phyloP scores from a whole-genome alignment of 23 tunicate species.

The Clavelina lepadiformis region DNA sequence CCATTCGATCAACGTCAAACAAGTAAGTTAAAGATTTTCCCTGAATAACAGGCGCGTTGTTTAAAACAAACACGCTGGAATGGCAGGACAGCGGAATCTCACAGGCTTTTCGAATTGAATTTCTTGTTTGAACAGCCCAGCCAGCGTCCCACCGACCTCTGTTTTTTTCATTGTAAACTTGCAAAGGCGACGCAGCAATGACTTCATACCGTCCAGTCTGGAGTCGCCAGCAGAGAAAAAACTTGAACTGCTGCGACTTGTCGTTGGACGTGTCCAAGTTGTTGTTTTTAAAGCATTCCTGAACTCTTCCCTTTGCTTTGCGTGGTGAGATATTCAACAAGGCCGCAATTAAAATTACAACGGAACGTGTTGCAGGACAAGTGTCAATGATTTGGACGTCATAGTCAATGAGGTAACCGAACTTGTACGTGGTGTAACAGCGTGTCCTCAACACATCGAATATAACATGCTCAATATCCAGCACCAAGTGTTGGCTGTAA shows the following conservation, averaged over 20 bases:
- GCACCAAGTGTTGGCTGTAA: slow-evolving; percentile 67
- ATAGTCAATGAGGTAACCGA: slow-evolving; percentile 73
- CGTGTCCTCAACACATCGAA: slow-evolving; percentile 76
- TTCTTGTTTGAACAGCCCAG: slow-evolving; percentile 21
- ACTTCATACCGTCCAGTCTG: slow-evolving; percentile 93
- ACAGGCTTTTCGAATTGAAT: slow-evolving; percentile 25
- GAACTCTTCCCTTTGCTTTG: slow-evolving; percentile 19
- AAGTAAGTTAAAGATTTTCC: slow-evolving; percentile 49
- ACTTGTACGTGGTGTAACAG: slow-evolving; percentile 79
- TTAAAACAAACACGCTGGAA: slow-evolving; percentile 38
- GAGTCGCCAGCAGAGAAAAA: slow-evolving; percentile 66
- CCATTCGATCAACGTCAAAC: slow-evolving; percentile 57
- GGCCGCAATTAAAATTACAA: slow-evolving; percentile 56
- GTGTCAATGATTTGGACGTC: slow-evolving; percentile 79
- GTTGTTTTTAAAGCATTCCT: slow-evolving; percentile 20
- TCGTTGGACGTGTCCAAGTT: slow-evolving; percentile 26
- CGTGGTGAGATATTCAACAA: slow-evolving; percentile 48
- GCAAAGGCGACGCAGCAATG: slow-evolving; percentile 69
- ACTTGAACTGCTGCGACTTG: slow-evolving; percentile 55
- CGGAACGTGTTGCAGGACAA: slow-evolving; percentile 62
- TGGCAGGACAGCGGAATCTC: slow-evolving; percentile 33
- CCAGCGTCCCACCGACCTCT: slow-evolving; percentile 45
- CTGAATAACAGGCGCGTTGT: slow-evolving; percentile 51
- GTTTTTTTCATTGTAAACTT: slow-evolving; percentile 32
- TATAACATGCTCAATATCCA: slow-evolving; percentile 88